phyloP scores from a whole-genome alignment of 2,113 vertebrate genomes.

The Megalops atlanticus region DNA sequence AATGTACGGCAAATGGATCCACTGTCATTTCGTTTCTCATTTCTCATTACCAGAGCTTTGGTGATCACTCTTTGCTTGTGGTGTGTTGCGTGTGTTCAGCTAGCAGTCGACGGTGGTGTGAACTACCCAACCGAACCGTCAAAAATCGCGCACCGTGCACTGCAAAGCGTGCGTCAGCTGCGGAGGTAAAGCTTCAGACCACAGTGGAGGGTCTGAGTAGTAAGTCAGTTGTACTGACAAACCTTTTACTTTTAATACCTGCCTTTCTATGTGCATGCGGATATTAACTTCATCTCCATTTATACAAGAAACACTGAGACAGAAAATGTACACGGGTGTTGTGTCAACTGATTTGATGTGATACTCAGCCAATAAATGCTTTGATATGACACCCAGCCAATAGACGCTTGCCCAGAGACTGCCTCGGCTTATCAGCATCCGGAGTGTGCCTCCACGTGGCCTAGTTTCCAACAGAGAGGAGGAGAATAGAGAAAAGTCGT shows the following conservation, averaged over 20 bases:
- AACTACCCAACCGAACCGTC: background rate
- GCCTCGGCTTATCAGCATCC: slow-evolving; percentile 55
- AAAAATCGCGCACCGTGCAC: background rate
- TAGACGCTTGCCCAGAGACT: slow-evolving; percentile 32
- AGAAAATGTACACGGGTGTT: background rate
- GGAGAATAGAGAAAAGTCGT: slow-evolving; percentile 43
- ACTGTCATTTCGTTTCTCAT: background rate
- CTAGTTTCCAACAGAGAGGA: slow-evolving; percentile 61
- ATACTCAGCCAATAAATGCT: slow-evolving; percentile 38
- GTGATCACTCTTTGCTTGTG: background rate
- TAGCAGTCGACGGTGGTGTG: background rate
- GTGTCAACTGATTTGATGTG: background rate
- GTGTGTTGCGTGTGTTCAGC: background rate
- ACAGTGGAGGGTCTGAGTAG: too few relatives aligned
- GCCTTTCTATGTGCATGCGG: slow-evolving; percentile 14
- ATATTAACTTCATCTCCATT: too few relatives aligned
- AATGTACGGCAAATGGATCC: background rate
- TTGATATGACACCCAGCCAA: slow-evolving; percentile 35
- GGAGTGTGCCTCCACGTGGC: slow-evolving; percentile 49
- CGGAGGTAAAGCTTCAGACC: too few relatives aligned
- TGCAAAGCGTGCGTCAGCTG: too few relatives aligned
- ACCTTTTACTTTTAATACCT: too few relatives aligned
- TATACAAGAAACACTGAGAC: too few relatives aligned
- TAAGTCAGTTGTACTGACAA: too few relatives aligned
- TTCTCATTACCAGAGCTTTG: background rate